Conservation (phyloP, 1,140 invertebrate genomes). For the Lasaia peninsularis region DNA sequence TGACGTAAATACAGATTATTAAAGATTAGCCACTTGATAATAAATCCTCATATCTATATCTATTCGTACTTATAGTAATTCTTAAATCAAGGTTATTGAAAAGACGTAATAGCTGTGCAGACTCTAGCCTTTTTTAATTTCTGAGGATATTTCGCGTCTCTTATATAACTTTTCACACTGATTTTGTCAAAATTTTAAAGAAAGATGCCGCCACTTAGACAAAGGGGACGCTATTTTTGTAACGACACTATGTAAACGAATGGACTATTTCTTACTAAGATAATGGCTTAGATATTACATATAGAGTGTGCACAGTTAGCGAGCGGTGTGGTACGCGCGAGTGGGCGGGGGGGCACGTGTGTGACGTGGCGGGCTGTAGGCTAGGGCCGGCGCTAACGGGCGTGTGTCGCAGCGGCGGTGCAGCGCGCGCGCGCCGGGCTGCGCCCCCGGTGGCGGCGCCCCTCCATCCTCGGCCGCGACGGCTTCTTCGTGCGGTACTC, state of each 20-base stretch:
- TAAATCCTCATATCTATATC: neutral
- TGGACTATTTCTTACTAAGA: too few species aligned
- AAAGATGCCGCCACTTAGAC: too few species aligned
- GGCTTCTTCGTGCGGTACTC: slow-evolving; percentile 88
- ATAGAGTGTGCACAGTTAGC: slow-evolving; percentile 5
- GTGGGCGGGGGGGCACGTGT: slow-evolving; percentile 66
- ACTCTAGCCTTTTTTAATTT: neutral
- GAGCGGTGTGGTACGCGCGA: slow-evolving; percentile 49
- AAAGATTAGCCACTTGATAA: neutral
- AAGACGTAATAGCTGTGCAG: neutral
- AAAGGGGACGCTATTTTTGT: too few species aligned
- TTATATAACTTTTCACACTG: neutral
- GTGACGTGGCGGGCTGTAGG: slow-evolving; percentile 65
- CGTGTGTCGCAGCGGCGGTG: slow-evolving; percentile 76
- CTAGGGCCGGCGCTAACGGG: slow-evolving; percentile 57
- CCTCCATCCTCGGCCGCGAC: slow-evolving; percentile 84
- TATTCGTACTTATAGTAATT: neutral
- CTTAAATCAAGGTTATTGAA: slow-evolving; percentile 3
- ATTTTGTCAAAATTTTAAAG: neutral
- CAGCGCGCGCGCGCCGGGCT: slow-evolving; percentile 69
- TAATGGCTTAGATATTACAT: too few species aligned
- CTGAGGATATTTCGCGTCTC: neutral
- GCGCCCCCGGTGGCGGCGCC: slow-evolving; percentile 72
- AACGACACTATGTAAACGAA: too few species aligned
- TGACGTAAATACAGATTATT: slow-evolving; percentile 5